phyloP scores from a whole-genome alignment of 2,113 vertebrate genomes.

The Cairina moschata region DNA sequence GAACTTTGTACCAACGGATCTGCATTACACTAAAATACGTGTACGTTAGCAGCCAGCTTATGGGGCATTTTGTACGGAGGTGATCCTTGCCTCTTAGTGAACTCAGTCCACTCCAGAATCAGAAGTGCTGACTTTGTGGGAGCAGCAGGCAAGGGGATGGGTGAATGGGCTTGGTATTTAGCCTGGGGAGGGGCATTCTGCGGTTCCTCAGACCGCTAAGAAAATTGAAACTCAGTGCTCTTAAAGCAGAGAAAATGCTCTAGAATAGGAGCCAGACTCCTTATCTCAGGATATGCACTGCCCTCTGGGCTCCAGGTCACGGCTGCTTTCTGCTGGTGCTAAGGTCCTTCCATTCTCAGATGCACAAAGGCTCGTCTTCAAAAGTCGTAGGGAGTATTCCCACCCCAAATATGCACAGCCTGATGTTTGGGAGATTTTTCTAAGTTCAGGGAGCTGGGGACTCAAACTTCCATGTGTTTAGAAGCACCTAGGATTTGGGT shows the following conservation, averaged over 20 bases:
- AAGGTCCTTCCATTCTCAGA: not conserved
- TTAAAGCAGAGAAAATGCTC: not conserved
- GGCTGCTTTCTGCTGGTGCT: not conserved
- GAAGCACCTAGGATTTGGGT: not conserved
- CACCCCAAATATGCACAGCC: not conserved
- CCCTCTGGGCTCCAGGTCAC: not conserved
- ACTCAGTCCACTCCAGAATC: not conserved
- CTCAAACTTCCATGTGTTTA: not conserved
- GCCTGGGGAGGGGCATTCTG: not conserved
- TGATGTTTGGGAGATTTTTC: not conserved
- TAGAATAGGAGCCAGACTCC: not conserved
- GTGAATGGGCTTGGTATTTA: not conserved
- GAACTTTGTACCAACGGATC: not conserved
- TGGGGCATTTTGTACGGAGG: not conserved
- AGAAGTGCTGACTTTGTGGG: not conserved
- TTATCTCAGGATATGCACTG: not conserved
- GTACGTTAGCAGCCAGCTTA: not conserved
- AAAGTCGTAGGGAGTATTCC: not conserved
- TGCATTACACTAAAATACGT: not conserved
- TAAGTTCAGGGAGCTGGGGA: not conserved
- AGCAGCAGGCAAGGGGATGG: not conserved
- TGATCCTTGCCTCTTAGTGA: not conserved
- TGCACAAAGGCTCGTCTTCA: not conserved
- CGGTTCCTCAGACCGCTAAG: not conserved
- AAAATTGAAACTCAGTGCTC: not conserved